Base-by-base conservation (phyloP, 2,797 vertebrate genomes). In the Siniperca undulata region DNA sequence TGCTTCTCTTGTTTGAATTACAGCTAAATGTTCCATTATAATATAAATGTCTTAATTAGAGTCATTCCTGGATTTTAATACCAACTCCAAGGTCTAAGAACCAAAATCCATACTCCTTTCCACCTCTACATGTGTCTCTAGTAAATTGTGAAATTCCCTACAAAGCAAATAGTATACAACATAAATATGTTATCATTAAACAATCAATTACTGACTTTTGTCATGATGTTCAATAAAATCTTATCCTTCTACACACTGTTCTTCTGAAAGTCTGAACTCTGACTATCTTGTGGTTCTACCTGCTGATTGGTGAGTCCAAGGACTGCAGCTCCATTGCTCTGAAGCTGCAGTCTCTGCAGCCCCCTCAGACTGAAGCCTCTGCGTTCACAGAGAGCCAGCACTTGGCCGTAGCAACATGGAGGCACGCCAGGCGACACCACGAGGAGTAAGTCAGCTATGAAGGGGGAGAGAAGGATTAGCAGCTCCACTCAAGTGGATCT, bases 331-430 rank as follows among this genome's bases (percentile, higher is more conserved):
- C 77, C 86, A 52, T 88, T 13, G 16, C 81, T 86, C 30, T 87
- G 84, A 62, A 97, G 89, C 84, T 83, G 88, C 30, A 94, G 82
- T 58, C 78, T 92, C 34, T 86, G 85, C 76, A 94, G 5, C 59
- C 96, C 96, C 46, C 84, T 86, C 55, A 96, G 84, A 67, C 86
- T 13, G 80, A 96, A 96, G 14, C 96, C 95, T 65, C 86, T 83
- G 27, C 0, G 72, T n/a, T 89, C 81, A 64, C 95, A 97, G n/a
- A 86, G 67, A 0, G 88, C 87, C 58, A 97, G 72, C 64, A 96
- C 83, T 0, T 78, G 75, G 48, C 93, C 89, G 0, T 93, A 96
- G 36, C 91, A 92, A 69, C 24, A 7, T 8, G 94, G 92, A 48
- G 93, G 83, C 34, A 96, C 85, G 22, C 80, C 58, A 22, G 96